phyloP scores from a whole-genome alignment of 2,113 vertebrate species.

The Triplophysa dalaica region DNA sequence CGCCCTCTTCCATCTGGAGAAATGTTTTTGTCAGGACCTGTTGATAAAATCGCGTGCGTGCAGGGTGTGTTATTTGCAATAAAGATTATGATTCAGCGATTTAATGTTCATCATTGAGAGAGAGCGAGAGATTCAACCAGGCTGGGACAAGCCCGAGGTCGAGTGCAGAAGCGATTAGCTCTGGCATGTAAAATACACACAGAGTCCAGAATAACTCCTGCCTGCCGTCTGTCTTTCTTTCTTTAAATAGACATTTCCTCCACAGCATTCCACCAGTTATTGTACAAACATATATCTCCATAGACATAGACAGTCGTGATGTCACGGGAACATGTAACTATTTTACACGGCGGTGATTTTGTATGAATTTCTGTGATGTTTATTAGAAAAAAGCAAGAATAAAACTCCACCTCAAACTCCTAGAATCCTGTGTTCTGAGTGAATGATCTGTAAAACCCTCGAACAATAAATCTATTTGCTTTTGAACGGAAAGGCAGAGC shows the following conservation, averaged over 20 bases:
- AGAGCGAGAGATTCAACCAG: constrained; percentile 18
- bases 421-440: not conserved
- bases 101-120: constrained; percentile 30
- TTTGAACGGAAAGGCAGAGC: not conserved
- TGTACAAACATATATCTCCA: not conserved
- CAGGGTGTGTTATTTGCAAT: constrained; percentile 23
- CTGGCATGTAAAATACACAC: constrained; percentile 30
- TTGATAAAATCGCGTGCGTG: constrained; percentile 30
- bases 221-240: not conserved
- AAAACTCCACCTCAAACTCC: too few relatives aligned
- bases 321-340: too few relatives aligned
- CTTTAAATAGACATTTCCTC: constrained; percentile 6
- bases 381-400: too few relatives aligned
- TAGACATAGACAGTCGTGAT: not conserved
- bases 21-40: constrained; percentile 9
- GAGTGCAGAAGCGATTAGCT: constrained; percentile 2
- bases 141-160: constrained; percentile 40
- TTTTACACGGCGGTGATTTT: too few relatives aligned
- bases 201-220: constrained; percentile 2
- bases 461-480: not conserved
- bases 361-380: too few relatives aligned
- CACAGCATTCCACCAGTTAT: not conserved
- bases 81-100: constrained; percentile 41
- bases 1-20: not conserved
- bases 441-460: not conserved